phyloP scores from a whole-genome alignment of 2,113 vertebrate genomes.

The Chionodraco myersi region DNA sequence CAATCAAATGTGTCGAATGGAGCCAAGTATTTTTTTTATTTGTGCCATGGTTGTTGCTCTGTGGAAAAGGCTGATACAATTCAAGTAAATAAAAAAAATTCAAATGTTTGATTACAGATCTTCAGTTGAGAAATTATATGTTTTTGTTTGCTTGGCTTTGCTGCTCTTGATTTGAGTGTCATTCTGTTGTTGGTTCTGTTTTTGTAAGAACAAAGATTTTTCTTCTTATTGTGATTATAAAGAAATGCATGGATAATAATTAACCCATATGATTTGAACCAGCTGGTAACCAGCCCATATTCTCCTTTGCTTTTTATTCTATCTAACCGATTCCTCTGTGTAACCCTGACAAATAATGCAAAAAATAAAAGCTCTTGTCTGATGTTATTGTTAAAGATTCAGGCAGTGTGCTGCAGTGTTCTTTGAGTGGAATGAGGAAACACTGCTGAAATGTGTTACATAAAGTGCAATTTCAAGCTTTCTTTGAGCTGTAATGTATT shows the following conservation, averaged over 20 bases:
- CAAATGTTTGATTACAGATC: not conserved
- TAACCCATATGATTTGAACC: not conserved
- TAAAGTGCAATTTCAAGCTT: conserved; percentile 36
- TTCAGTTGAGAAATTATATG: not conserved
- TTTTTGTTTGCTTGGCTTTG: not conserved
- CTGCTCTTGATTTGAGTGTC: too few relatives aligned
- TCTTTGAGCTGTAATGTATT: conserved; percentile 41
- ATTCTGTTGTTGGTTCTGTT: not conserved
- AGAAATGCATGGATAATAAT: not conserved
- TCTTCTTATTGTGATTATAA: not conserved
- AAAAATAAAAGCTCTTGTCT: conserved; percentile 9
- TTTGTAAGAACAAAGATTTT: not conserved
- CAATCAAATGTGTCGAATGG: conserved; percentile 59
- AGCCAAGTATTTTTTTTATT: conserved; percentile 11
- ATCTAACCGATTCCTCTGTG: not conserved
- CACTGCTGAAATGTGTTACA: conserved; percentile 26
- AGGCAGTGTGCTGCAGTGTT: not conserved
- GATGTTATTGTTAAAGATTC: conserved; percentile 3
- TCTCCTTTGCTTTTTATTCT: not conserved
- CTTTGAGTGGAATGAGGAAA: conserved; percentile 10
- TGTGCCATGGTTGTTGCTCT: not conserved
- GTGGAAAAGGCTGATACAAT: not conserved
- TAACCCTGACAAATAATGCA: not conserved
- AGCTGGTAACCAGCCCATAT: not conserved
- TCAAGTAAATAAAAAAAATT: not conserved